Evolutionary conservation across 2,888 invertebrate genomes (phyloP).

Genomic region (Thereva nobilitata): DNA sequence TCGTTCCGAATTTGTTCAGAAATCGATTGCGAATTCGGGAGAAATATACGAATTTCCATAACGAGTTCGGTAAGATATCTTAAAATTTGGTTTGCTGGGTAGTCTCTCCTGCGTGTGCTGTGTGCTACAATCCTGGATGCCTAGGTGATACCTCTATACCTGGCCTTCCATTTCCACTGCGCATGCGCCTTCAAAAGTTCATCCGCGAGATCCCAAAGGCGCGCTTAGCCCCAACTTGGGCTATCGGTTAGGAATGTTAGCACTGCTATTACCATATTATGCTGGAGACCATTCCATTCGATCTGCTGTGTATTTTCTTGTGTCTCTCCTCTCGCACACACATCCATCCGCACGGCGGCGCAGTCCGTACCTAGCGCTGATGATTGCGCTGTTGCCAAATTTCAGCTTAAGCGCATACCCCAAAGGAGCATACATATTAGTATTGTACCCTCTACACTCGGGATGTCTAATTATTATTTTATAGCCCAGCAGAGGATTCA

Average conservation of each 20-base stretch:
- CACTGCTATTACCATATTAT: slow-evolving; percentile 40
- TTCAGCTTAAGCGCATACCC: not conserved
- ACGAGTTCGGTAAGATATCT: too few relatives aligned
- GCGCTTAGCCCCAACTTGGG: not conserved
- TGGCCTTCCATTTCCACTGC: too few relatives aligned
- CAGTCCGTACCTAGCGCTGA: not conserved
- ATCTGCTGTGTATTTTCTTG: slow-evolving; percentile 2
- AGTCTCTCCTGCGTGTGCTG: not conserved
- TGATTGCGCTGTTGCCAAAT: slow-evolving; percentile 29
- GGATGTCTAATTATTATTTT: too few relatives aligned
- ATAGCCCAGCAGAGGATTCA: too few relatives aligned
- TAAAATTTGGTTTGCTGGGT: too few relatives aligned
- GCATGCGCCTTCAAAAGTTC: slow-evolving; percentile 25
- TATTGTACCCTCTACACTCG: too few relatives aligned
- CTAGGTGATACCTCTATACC: too few relatives aligned
- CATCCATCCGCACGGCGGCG: slow-evolving; percentile 13
- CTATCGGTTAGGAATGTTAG: slow-evolving; percentile 32
- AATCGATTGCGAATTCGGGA: too few relatives aligned
- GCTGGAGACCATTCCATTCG: slow-evolving; percentile 27
- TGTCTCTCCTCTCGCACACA: slow-evolving; percentile 9
- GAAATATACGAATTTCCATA: too few relatives aligned
- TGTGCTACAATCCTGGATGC: not conserved
- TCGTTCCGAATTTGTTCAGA: too few relatives aligned
- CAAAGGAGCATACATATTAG: too few relatives aligned
- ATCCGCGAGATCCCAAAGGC: not conserved